Evolutionary conservation across 1,140 invertebrate species (phyloP).

Genomic region (Drosophila nigromelanica): DNA sequence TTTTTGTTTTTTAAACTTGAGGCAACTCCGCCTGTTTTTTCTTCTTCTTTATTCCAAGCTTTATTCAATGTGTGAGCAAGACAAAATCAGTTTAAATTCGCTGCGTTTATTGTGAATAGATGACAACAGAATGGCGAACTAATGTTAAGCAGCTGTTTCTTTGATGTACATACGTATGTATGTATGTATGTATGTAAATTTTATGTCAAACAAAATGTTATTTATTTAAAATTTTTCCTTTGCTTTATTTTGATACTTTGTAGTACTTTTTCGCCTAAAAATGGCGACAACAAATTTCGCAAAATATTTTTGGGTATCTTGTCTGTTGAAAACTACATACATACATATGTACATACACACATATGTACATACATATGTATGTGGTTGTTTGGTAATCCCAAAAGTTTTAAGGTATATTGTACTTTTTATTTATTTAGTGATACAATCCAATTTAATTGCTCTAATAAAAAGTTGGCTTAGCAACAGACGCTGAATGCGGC

Average conservation of each 20-base stretch:
- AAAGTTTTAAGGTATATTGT: constrained; percentile 11
- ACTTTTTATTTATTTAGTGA: constrained; percentile 26
- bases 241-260: constrained; percentile 1
- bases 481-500: constrained; percentile 31
- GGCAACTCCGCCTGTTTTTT: not conserved
- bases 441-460: constrained; percentile 42
- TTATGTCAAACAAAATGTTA: constrained; percentile 25
- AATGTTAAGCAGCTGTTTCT: constrained; percentile 26
- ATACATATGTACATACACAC: not conserved
- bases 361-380: not conserved
- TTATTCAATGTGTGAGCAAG: not conserved
- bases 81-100: not conserved
- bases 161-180: constrained; percentile 1
- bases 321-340: not conserved
- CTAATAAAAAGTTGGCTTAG: constrained; percentile 43
- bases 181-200: not conserved
- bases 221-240: constrained; percentile 14
- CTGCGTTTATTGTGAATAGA: not conserved
- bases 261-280: constrained; percentile 2
- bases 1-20: too few species aligned
- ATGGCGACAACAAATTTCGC: constrained; percentile 12
- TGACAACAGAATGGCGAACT: constrained; percentile 1
- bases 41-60: not conserved
- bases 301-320: constrained; percentile 11
- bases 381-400: constrained; percentile 24